phyloP scores from a whole-genome alignment of 2,797 vertebrate species.

The Crax fasciolata region DNA sequence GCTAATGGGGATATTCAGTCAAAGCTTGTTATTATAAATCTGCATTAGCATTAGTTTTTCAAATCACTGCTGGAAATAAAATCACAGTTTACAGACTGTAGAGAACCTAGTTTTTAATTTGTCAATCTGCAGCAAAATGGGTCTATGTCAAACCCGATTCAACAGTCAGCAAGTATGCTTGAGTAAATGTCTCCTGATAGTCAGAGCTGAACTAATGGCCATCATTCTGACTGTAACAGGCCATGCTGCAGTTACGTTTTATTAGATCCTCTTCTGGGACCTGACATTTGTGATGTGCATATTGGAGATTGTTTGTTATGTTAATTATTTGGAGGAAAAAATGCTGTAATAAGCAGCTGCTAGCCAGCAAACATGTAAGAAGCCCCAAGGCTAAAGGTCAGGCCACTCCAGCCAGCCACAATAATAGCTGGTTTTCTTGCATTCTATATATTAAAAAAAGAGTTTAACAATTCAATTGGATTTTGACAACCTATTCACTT shows the following conservation, averaged over 20 bases:
- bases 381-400: background rate
- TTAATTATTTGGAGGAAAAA: background rate
- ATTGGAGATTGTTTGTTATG: background rate
- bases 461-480: background rate
- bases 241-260: background rate
- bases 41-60: slow-evolving; percentile 58
- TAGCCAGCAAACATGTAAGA: background rate
- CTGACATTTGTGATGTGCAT: background rate
- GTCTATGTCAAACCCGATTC: slow-evolving; percentile 3
- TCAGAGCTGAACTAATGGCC: slow-evolving; percentile 47
- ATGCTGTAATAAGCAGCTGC: background rate
- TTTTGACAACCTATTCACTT: background rate
- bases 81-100: slow-evolving; percentile 35
- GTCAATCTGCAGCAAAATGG: slow-evolving; percentile 11
- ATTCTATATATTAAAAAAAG: background rate
- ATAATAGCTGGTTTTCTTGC: background rate
- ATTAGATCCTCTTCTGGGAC: slow-evolving; percentile 4
- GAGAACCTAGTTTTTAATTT: slow-evolving; percentile 29
- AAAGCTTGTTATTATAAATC: slow-evolving; percentile 58
- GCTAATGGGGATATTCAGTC: slow-evolving; percentile 30
- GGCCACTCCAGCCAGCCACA: background rate
- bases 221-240: background rate
- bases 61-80: slow-evolving; percentile 27
- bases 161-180: background rate
- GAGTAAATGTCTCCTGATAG: slow-evolving; percentile 9